A percentile compares a stretch with the other conserved stretches of the same genome.
These are phyloP conservation scores for Tachina fera DNA, from an alignment of 2,888 invertebrate genomes.

Conservation along the genomic window DNA sequence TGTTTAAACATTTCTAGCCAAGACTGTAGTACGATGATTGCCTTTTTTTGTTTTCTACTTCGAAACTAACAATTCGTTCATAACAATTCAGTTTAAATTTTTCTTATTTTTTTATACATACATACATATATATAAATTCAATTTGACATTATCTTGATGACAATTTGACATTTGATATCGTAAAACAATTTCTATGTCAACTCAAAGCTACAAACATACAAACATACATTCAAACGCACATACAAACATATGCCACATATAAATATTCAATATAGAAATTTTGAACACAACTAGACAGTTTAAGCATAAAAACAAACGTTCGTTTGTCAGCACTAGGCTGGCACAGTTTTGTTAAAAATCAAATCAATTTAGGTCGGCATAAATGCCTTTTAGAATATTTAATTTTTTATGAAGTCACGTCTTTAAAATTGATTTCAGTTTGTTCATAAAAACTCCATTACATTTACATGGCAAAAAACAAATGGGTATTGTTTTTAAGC, in stretches of 20 bases:
- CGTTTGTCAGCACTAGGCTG: not conserved
- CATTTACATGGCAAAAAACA: too few species aligned
- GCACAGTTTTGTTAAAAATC: not conserved
- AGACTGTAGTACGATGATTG: conserved; percentile 9
- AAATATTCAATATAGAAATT: conserved; percentile 8
- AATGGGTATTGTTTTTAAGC: too few species aligned
- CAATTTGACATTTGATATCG: conserved; percentile 71
- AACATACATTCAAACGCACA: conserved; percentile 17
- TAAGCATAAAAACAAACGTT: not conserved
- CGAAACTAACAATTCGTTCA: conserved; percentile 50
- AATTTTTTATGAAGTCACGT: too few species aligned
- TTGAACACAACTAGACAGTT: conserved; percentile 15
- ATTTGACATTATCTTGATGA: conserved; percentile 71
- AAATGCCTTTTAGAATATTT: too few species aligned
- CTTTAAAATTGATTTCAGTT: too few species aligned
- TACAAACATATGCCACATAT: not conserved
- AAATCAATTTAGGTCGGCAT: not conserved
- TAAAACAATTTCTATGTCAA: conserved; percentile 65
- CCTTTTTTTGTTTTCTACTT: conserved; percentile 38
- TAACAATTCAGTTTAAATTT: conserved; percentile 60
- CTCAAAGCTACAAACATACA: not conserved
- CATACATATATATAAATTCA: conserved; percentile 59
- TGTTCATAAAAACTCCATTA: too few species aligned
- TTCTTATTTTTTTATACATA: not conserved
- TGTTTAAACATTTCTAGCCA: too few species aligned